A percentile compares a stretch with the other conserved stretches of the same genome.
These are phyloP conservation scores for Rachycentron canadum DNA, from an alignment of 2,797 vertebrate species.

Conservation along the genomic window DNA sequence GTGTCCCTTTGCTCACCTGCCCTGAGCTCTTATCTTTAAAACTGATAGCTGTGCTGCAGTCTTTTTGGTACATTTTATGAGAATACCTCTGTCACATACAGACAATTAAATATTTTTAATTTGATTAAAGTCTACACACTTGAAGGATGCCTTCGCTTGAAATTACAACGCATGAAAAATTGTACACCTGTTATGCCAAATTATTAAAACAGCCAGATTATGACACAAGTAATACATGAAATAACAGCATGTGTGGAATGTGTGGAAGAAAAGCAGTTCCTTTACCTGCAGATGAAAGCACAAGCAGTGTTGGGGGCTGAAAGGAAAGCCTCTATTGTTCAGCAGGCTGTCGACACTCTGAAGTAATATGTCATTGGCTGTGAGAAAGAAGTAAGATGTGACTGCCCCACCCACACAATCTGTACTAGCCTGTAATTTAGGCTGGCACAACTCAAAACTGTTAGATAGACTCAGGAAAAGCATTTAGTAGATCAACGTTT, in stretches of 20 bases:
- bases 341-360: background rate
- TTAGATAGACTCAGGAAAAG: too few species aligned
- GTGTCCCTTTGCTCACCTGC: background rate
- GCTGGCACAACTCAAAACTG: background rate
- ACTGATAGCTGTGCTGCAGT: background rate
- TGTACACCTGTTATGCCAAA: background rate
- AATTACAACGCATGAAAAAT: background rate
- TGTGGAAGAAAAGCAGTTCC: background rate
- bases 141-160: background rate
- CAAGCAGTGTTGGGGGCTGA: background rate
- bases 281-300: slow-evolving; percentile 54
- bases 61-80: background rate
- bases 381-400: background rate
- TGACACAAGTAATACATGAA: background rate
- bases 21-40: background rate
- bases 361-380: slow-evolving; percentile 40
- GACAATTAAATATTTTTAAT: background rate
- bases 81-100: background rate
- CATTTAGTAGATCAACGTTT: background rate
- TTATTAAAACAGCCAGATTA: background rate
- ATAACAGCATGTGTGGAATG: background rate
- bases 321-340: background rate
- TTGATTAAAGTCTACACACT: background rate
- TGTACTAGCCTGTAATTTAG: background rate
- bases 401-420: slow-evolving; percentile 46